Evolutionary conservation across 2,797 vertebrate species (phyloP).

Genomic region (Lithobates sylvaticus): DNA sequence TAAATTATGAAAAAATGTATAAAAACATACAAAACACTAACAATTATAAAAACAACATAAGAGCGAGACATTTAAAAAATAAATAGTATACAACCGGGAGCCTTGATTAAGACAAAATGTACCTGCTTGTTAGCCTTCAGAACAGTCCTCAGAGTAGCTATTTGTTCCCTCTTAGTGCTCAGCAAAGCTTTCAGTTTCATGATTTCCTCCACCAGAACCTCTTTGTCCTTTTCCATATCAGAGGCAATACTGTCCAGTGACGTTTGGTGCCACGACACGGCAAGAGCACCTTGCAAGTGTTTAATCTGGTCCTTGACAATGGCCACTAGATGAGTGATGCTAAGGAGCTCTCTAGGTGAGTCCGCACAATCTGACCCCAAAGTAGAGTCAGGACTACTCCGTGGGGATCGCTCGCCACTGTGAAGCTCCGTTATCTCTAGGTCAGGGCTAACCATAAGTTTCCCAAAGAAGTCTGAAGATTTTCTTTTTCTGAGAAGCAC

Average conservation of each 20-base stretch:
- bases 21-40: constrained; percentile 15
- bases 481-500: constrained; percentile 72
- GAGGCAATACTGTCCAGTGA: constrained; percentile 74
- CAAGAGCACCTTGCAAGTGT: constrained; percentile 85
- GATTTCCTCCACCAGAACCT: constrained; percentile 83
- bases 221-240: constrained; percentile 82
- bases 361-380: constrained; percentile 63
- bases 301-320: constrained; percentile 87
- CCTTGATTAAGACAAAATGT: constrained; percentile 52
- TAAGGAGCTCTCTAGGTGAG: constrained; percentile 82
- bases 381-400: constrained; percentile 79
- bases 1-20: constrained; percentile 12
- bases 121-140: constrained; percentile 91
- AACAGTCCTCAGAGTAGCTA: constrained; percentile 87
- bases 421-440: constrained; percentile 69
- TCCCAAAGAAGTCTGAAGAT: constrained; percentile 77
- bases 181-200: constrained; percentile 88
- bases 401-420: constrained; percentile 69
- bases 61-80: constrained; percentile 42
- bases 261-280: constrained; percentile 80
- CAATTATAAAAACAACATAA: constrained; percentile 8
- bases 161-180: constrained; percentile 89
- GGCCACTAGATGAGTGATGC: constrained; percentile 80
- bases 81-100: constrained; percentile 48
- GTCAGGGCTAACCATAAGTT: constrained; percentile 73